Evolutionary conservation across 2,888 invertebrate species (phyloP).

Genomic region (Netelia inedita): DNA sequence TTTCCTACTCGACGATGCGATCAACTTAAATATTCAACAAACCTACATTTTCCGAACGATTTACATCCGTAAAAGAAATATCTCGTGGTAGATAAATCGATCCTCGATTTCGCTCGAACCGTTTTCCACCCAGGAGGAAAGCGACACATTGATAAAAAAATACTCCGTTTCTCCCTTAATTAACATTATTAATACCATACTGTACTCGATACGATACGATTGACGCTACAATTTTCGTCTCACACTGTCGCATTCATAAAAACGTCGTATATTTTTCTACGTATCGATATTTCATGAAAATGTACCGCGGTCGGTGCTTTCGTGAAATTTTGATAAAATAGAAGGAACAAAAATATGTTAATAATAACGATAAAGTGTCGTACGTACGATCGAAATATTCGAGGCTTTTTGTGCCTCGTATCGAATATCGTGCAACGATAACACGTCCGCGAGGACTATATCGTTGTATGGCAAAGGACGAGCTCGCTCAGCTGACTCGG

Average conservation of each 20-base stretch:
- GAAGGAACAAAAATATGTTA: not conserved
- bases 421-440: constrained; percentile 30
- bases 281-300: not conserved
- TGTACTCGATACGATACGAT: too few species aligned
- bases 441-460: constrained; percentile 17
- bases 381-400: constrained; percentile 36
- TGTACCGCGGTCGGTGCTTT: not conserved
- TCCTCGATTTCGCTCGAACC: too few species aligned
- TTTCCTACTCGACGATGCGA: not conserved
- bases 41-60: too few species aligned
- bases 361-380: not conserved
- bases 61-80: too few species aligned
- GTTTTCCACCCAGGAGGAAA: too few species aligned
- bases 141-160: too few species aligned
- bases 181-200: too few species aligned
- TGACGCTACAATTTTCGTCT: too few species aligned
- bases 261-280: not conserved
- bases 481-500: constrained; percentile 17
- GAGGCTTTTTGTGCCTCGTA: not conserved
- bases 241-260: not conserved
- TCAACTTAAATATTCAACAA: too few species aligned
- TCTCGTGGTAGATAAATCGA: too few species aligned
- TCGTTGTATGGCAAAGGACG: not conserved
- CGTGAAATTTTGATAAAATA: not conserved
- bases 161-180: too few species aligned